A percentile compares a stretch with the other conserved stretches of the same genome.
Conservation (phyloP, 92 coral and sea anemone species). For the Epizoanthus rinbou region DNA sequence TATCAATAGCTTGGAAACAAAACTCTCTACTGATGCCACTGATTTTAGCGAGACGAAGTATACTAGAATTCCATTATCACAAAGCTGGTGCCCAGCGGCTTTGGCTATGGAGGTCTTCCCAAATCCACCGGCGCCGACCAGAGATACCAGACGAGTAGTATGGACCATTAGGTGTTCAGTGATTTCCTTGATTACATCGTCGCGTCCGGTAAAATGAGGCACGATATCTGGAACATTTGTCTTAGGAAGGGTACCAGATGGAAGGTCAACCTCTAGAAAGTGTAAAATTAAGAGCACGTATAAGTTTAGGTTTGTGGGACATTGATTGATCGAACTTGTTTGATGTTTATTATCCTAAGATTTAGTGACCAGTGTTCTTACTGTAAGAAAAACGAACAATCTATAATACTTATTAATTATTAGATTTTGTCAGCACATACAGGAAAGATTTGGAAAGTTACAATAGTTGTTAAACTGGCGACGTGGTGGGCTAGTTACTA, state of each 20-base stretch:
- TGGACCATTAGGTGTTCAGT: neutral
- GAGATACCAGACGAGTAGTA: neutral
- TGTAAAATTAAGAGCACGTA: neutral
- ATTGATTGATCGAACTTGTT: no score
- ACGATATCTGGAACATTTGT: neutral
- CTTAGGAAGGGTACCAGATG: neutral
- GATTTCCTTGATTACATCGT: neutral
- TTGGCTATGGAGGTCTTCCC: constrained; percentile 12
- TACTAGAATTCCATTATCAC: neutral
- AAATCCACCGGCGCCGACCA: constrained; percentile 6
- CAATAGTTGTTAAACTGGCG: no score
- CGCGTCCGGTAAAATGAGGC: constrained; percentile 8
- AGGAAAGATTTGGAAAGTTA: no score
- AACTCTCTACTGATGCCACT: neutral
- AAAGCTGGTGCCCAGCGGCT: neutral
- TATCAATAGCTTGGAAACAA: neutral
- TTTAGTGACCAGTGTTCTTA: no score
- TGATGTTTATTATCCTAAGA: no score
- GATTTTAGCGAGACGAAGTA: neutral
- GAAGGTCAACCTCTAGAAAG: neutral
- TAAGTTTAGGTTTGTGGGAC: no score
- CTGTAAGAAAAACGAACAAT: no score
- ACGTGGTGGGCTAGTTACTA: no score
- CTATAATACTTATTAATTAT: no score
- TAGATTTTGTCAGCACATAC: no score